Evolutionary conservation across 1,140 invertebrate genomes (phyloP).

Genomic region (Vollenhovia emeryi): DNA sequence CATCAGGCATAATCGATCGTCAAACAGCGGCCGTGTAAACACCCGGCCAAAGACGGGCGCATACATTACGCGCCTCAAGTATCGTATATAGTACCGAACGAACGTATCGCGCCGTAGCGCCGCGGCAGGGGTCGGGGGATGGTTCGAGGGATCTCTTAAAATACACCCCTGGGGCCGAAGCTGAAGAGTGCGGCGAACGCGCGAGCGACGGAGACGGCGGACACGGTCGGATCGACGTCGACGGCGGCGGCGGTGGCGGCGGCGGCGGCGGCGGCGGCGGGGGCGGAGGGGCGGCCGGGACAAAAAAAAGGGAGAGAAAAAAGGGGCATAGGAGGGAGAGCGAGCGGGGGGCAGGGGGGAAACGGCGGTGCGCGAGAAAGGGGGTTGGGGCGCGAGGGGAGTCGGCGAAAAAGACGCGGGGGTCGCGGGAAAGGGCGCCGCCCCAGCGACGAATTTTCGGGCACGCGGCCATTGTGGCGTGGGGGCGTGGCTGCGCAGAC

Average conservation of each 20-base stretch:
- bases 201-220: constrained; percentile 25
- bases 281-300: constrained; percentile 21
- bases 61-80: constrained; percentile 72
- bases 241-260: constrained; percentile 45
- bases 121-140: constrained; percentile 41
- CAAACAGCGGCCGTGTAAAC: constrained; percentile 69
- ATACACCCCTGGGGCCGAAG: constrained; percentile 76
- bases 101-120: constrained; percentile 57
- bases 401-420: constrained; percentile 65
- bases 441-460: constrained; percentile 78
- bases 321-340: background rate
- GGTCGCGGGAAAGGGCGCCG: constrained; percentile 73
- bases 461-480: constrained; percentile 79
- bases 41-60: constrained; percentile 69
- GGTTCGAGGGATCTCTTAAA: constrained; percentile 77
- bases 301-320: constrained; percentile 57
- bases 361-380: constrained; percentile 44
- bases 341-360: background rate
- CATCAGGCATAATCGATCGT: constrained; percentile 66
- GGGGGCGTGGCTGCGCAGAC: constrained; percentile 84
- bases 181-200: constrained; percentile 51
- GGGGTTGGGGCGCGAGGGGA: constrained; percentile 8
- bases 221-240: constrained; percentile 57
- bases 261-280: constrained; percentile 29
- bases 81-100: constrained; percentile 62